A percentile compares a stretch with the other conserved stretches of the same genome.
Conservation (phyloP, 1,140 invertebrate genomes). For the Scaptomyza hsui region DNA sequence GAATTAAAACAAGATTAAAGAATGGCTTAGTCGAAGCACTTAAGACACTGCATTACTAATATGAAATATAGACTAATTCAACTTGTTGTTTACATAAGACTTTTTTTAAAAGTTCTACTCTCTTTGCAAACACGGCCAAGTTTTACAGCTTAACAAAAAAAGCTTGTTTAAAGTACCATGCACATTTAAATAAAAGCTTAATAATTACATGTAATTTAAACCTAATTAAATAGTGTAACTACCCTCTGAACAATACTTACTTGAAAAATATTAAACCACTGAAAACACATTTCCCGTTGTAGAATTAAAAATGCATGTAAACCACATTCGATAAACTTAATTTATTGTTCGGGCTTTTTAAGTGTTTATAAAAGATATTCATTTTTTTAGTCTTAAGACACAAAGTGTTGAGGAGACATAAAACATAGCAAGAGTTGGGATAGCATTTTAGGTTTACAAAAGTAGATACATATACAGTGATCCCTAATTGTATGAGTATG, state of each 20-base stretch:
- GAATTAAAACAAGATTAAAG: conserved; percentile 9
- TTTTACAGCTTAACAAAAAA: no score
- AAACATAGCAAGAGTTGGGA: conserved; percentile 57
- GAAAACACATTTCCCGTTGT: conserved; percentile 31
- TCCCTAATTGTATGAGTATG: conserved; percentile 71
- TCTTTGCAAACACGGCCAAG: not conserved
- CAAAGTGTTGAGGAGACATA: conserved; percentile 41
- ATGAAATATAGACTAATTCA: no score
- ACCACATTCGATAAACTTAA: conserved; percentile 71
- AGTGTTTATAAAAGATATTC: conserved; percentile 64
- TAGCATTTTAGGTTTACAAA: conserved; percentile 60
- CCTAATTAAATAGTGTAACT: not conserved
- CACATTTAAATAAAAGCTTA: no score
- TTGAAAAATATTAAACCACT: conserved; percentile 3
- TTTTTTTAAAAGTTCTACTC: not conserved
- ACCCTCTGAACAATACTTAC: not conserved
- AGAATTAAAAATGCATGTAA: conserved; percentile 27
- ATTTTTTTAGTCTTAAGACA: conserved; percentile 71
- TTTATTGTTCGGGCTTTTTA: conserved; percentile 72
- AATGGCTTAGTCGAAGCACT: conserved; percentile 2
- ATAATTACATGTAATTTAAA: not conserved
- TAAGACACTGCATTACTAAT: not conserved
- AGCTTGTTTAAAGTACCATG: no score
- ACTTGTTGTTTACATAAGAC: not conserved
- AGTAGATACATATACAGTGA: conserved; percentile 51